These are phyloP conservation scores for Idaea biselata DNA, from an alignment of 2,888 invertebrate species.

Conservation along the genomic window DNA sequence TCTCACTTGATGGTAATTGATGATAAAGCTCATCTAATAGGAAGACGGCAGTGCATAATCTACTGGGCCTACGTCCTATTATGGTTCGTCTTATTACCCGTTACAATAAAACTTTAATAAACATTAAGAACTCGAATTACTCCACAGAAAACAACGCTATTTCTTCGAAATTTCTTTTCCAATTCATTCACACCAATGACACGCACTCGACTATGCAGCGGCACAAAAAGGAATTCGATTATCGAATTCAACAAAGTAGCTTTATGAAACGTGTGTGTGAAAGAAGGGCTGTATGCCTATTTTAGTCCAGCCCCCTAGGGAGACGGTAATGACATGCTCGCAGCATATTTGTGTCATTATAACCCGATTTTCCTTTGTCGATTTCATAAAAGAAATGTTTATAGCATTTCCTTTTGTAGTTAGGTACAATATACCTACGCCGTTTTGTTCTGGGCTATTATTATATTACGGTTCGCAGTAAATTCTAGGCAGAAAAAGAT, in stretches of 20 bases:
- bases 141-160: too few species aligned
- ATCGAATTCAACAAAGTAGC: not conserved
- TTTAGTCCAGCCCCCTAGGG: not conserved
- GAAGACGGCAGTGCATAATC: too few species aligned
- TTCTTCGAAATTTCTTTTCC: conserved; percentile 30
- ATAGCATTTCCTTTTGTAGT: conserved; percentile 32
- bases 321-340: conserved; percentile 3
- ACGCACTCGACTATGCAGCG: not conserved
- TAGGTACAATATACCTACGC: conserved; percentile 6
- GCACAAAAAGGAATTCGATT: not conserved
- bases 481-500: not conserved
- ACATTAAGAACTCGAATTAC: too few species aligned
- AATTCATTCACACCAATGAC: not conserved
- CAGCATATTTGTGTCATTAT: conserved; percentile 38
- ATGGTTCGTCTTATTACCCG: too few species aligned
- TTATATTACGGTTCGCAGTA: conserved; percentile 20
- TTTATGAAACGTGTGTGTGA: not conserved
- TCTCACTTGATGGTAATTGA: too few species aligned
- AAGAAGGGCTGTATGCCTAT: conserved; percentile 2
- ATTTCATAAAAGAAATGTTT: conserved; percentile 36
- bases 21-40: too few species aligned
- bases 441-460: conserved; percentile 37
- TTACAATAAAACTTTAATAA: too few species aligned
- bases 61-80: too few species aligned
- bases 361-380: conserved; percentile 36